These are phyloP conservation scores for Hydrozoanthus gracilis DNA, from an alignment of 92 coral and sea anemone species.

Conservation along the genomic window DNA sequence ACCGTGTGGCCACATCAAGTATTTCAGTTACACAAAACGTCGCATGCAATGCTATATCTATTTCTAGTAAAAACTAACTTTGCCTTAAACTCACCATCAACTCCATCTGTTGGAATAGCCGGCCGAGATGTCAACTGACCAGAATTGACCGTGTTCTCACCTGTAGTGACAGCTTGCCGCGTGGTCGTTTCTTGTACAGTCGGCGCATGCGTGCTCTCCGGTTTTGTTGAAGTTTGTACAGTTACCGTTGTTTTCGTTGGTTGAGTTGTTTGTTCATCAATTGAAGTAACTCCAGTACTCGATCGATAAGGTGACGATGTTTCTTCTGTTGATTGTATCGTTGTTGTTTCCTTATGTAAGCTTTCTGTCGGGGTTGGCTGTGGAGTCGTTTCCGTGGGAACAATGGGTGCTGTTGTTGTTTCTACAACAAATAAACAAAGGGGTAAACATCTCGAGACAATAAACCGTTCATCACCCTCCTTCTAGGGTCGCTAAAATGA, in stretches of 20 bases:
- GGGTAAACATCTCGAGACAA: background rate
- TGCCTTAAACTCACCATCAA: slow-evolving; percentile 27
- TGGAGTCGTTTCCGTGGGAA: background rate
- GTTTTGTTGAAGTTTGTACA: background rate
- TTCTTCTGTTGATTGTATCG: background rate
- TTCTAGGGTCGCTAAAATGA: too few relatives aligned
- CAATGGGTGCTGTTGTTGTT: background rate
- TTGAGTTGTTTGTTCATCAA: background rate
- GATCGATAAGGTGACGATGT: background rate
- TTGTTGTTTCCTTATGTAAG: background rate
- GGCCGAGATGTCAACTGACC: slow-evolving; percentile 37
- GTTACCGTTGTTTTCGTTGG: background rate
- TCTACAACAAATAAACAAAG: background rate
- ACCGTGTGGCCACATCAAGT: too few relatives aligned
- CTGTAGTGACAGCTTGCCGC: background rate
- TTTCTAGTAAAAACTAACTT: background rate
- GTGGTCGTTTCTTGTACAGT: background rate
- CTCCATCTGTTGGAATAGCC: slow-evolving; percentile 31
- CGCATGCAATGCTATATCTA: background rate
- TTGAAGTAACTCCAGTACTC: background rate
- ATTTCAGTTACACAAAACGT: too few relatives aligned
- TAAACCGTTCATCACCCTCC: background rate
- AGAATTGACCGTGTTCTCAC: slow-evolving; percentile 15
- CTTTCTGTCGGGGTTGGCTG: background rate
- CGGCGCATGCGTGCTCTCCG: background rate